Evolutionary conservation across 2,797 vertebrate species (phyloP).

Genomic region (Characodon lateralis): DNA sequence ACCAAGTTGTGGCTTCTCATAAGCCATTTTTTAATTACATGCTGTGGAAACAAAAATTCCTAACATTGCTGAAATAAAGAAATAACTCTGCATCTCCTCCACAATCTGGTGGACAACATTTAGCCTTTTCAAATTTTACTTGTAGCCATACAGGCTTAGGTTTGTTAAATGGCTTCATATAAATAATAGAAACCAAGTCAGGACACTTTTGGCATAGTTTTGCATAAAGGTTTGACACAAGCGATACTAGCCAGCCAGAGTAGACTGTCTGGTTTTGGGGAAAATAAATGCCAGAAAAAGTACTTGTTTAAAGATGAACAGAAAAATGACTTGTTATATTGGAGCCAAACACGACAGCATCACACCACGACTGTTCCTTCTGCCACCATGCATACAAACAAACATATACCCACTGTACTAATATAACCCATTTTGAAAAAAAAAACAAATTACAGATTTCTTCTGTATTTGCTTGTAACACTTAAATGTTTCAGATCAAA

Average conservation of each 20-base stretch:
- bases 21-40: not conserved
- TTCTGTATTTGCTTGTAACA: not conserved
- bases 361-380: not conserved
- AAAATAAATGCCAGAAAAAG: not conserved
- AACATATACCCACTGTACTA: not conserved
- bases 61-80: not conserved
- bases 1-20: not conserved
- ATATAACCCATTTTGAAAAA: not conserved
- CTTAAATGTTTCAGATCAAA: not conserved
- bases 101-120: not conserved
- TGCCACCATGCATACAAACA: not conserved
- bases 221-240: not conserved
- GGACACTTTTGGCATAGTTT: constrained; percentile 16
- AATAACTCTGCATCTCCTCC: not conserved
- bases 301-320: not conserved
- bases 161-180: not conserved
- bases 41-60: not conserved
- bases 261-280: not conserved
- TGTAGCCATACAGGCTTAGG: not conserved
- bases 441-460: not conserved
- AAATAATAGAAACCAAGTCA: not conserved
- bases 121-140: not conserved
- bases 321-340: not conserved
- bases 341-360: not conserved
- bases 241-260: not conserved